Percentiles rank a stretch among this genome's conserved stretches.
These are phyloP conservation scores for Caenorhabditis sp. DNA, from an alignment of 2,888 invertebrate genomes.

Conservation along the genomic window DNA sequence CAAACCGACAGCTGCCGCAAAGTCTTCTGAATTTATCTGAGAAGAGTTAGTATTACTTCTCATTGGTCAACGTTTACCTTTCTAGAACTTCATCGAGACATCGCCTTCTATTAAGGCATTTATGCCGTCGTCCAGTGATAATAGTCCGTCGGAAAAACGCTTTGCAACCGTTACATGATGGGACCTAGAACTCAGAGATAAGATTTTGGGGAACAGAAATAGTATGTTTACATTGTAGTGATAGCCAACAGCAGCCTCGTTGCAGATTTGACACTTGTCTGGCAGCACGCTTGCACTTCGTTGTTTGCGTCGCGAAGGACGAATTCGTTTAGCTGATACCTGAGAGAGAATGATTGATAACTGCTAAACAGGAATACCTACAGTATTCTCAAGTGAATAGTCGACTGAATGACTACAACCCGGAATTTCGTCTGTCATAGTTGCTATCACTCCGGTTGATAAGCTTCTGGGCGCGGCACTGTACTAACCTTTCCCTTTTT, in stretches of 20 bases:
- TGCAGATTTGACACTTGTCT: slow-evolving; percentile 63
- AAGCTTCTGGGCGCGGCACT: neutral
- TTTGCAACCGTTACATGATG: slow-evolving; percentile 64
- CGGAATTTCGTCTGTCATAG: no score
- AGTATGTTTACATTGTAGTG: slow-evolving; percentile 70
- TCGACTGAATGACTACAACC: neutral
- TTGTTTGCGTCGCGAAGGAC: neutral
- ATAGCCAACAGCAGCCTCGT: slow-evolving; percentile 67
- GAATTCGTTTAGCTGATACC: neutral
- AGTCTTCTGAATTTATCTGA: neutral
- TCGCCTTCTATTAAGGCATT: neutral
- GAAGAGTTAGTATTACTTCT: neutral
- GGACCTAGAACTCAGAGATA: slow-evolving; percentile 44
- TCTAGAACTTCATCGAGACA: slow-evolving; percentile 19
- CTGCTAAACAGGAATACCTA: no score
- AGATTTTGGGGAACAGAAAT: no score
- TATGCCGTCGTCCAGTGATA: slow-evolving; percentile 13
- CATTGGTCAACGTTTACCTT: no score
- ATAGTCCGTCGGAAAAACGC: slow-evolving; percentile 51
- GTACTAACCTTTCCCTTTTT: neutral
- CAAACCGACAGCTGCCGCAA: slow-evolving; percentile 17
- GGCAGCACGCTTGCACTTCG: slow-evolving; percentile 30
- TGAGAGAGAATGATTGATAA: no score
- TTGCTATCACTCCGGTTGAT: neutral
- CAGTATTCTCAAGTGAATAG: slow-evolving; percentile 6